phyloP scores from a whole-genome alignment of 2,113 vertebrate species.

The Shinisaurus crocodilurus region DNA sequence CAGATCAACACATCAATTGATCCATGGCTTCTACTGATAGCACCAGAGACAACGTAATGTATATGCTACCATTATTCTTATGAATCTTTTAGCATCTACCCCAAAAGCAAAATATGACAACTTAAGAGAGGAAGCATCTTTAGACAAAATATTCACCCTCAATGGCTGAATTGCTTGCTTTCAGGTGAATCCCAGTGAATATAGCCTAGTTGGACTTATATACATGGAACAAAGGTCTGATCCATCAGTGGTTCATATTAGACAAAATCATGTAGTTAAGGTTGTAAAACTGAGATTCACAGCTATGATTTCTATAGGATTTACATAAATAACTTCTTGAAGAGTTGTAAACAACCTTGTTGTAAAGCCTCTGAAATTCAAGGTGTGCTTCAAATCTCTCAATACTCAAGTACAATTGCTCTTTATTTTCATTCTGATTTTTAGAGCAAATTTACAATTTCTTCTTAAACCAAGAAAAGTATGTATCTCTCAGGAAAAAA shows the following conservation, averaged over 20 bases:
- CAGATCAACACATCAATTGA: neutral
- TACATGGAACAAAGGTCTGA: conserved; percentile 30
- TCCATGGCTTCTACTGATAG: neutral
- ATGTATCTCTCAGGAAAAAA: neutral
- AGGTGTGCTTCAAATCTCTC: conserved; percentile 17
- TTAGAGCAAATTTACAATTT: neutral
- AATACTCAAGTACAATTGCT: neutral
- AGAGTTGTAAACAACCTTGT: conserved; percentile 1
- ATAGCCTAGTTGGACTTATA: conserved; percentile 30
- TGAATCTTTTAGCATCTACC: neutral
- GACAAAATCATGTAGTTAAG: conserved; percentile 4
- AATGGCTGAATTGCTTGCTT: neutral
- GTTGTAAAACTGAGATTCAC: neutral
- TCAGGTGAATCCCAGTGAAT: neutral
- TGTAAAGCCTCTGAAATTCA: conserved; percentile 25
- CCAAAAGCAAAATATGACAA: conserved; percentile 26
- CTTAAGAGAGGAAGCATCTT: conserved; percentile 16
- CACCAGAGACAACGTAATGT: neutral
- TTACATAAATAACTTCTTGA: conserved; percentile 12
- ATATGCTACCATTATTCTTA: conserved; percentile 4
- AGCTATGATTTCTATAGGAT: conserved; percentile 15
- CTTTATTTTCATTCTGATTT: conserved; percentile 36
- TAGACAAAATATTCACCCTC: conserved; percentile 12
- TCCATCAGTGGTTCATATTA: conserved; percentile 5
- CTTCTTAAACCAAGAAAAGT: neutral